Conservation (phyloP, 1,140 invertebrate genomes). For the Trichonephila clavipes region DNA sequence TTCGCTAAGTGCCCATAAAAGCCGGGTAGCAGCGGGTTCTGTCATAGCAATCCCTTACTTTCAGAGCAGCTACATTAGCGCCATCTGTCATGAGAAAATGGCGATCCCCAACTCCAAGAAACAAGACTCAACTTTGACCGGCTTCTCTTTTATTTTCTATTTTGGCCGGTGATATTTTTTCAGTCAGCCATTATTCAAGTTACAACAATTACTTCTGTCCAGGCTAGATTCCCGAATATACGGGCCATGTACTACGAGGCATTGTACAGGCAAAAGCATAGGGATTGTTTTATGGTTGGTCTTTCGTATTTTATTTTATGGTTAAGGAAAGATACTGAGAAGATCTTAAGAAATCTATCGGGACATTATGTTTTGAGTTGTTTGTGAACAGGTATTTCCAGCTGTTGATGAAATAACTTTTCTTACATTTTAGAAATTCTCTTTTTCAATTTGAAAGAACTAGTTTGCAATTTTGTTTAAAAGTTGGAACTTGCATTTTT, state of each 20-base stretch:
- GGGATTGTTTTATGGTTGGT: neutral
- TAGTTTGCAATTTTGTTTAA: too few species aligned
- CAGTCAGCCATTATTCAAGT: slow-evolving; percentile 65
- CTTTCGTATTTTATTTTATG: neutral
- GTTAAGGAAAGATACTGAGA: neutral
- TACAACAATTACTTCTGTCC: slow-evolving; percentile 73
- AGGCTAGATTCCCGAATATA: slow-evolving; percentile 30
- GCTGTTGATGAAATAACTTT: too few species aligned
- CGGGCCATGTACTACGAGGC: slow-evolving; percentile 36
- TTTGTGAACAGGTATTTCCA: neutral
- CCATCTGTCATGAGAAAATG: slow-evolving; percentile 72
- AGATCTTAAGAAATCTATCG: neutral
- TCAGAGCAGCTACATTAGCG: slow-evolving; percentile 68
- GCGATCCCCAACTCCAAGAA: slow-evolving; percentile 23
- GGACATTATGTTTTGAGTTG: neutral
- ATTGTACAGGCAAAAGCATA: slow-evolving; percentile 21
- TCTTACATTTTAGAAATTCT: too few species aligned
- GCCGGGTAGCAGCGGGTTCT: slow-evolving; percentile 57
- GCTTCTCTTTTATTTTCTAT: slow-evolving; percentile 42
- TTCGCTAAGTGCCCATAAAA: slow-evolving; percentile 66
- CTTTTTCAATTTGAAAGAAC: too few species aligned
- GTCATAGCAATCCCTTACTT: slow-evolving; percentile 71
- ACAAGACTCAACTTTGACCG: slow-evolving; percentile 29
- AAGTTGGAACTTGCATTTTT: too few species aligned
- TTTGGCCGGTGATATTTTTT: neutral